Percentiles rank a stretch among this genome's conserved stretches.
Evolutionary conservation across 2,888 invertebrate species (phyloP).

Genomic region (Coelinius sp.): DNA sequence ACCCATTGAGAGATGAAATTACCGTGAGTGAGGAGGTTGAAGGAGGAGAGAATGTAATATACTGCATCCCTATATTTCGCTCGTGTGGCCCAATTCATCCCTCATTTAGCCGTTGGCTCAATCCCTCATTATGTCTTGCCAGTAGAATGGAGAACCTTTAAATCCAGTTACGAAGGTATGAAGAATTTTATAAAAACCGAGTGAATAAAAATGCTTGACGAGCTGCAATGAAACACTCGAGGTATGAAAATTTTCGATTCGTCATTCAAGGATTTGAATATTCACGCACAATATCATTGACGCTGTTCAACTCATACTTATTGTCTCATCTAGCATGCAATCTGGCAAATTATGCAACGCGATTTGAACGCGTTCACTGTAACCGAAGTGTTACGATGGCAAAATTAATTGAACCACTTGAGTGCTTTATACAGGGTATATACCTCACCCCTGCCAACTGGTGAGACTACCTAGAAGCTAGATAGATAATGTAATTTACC

Average conservation of each 20-base stretch:
- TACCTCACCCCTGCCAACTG: neutral
- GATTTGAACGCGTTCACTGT: constrained; percentile 8
- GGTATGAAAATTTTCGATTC: neutral
- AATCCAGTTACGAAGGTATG: neutral
- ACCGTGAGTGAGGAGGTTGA: neutral
- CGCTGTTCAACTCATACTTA: neutral
- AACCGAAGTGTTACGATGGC: constrained; percentile 17
- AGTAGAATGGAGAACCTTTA: neutral
- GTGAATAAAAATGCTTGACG: neutral
- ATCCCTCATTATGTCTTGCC: constrained; percentile 14
- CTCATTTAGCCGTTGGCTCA: constrained; percentile 13
- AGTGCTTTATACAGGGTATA: neutral
- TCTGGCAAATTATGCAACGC: neutral
- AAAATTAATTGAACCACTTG: constrained; percentile 21
- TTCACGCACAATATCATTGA: neutral
- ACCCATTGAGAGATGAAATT: neutral
- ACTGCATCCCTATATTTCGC: neutral
- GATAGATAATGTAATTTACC: constrained; percentile 25
- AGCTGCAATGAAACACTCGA: neutral
- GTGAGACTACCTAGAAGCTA: neutral
- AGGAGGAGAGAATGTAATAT: neutral
- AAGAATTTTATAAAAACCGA: neutral
- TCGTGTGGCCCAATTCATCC: constrained; percentile 7
- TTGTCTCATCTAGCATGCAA: constrained; percentile 8
- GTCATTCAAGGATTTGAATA: neutral